phyloP scores from a whole-genome alignment of 2,888 invertebrate genomes.

The Argynnis bischoffii region DNA sequence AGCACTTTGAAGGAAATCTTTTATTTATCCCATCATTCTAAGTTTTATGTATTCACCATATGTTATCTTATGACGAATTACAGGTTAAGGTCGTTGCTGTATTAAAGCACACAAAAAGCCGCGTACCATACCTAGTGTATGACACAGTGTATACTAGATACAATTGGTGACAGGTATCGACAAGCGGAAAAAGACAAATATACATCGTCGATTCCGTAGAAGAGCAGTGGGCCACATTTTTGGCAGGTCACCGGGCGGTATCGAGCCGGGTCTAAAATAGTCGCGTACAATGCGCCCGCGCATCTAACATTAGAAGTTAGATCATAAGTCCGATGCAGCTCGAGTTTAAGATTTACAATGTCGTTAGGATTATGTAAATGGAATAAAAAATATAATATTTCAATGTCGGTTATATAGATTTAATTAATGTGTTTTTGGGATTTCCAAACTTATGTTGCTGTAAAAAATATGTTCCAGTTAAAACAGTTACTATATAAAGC shows the following conservation, averaged over 20 bases:
- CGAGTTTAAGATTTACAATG: not conserved
- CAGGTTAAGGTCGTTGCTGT: too few species aligned
- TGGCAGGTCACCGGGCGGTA: slow-evolving; percentile 67
- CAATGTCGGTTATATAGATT: not conserved
- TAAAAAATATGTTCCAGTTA: too few species aligned
- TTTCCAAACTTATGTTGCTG: too few species aligned
- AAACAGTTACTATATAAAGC: too few species aligned
- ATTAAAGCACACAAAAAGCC: not conserved
- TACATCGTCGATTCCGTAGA: slow-evolving; percentile 44
- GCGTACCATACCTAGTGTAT: too few species aligned
- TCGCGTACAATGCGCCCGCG: slow-evolving; percentile 37
- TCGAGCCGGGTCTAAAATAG: slow-evolving; percentile 43
- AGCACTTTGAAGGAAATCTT: too few species aligned
- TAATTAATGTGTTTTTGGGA: not conserved
- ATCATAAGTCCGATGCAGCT: slow-evolving; percentile 24
- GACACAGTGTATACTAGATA: not conserved
- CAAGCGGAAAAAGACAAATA: slow-evolving; percentile 36
- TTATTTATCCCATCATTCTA: too few species aligned
- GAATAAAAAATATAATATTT: too few species aligned
- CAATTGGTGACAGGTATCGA: slow-evolving; percentile 19
- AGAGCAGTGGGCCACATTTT: slow-evolving; percentile 74
- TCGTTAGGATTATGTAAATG: not conserved
- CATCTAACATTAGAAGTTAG: slow-evolving; percentile 34
- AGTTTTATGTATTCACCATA: too few species aligned
- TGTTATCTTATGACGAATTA: too few species aligned